These are phyloP conservation scores for Melolontha melolontha DNA, from an alignment of 2,888 invertebrate species.

Conservation along the genomic window DNA sequence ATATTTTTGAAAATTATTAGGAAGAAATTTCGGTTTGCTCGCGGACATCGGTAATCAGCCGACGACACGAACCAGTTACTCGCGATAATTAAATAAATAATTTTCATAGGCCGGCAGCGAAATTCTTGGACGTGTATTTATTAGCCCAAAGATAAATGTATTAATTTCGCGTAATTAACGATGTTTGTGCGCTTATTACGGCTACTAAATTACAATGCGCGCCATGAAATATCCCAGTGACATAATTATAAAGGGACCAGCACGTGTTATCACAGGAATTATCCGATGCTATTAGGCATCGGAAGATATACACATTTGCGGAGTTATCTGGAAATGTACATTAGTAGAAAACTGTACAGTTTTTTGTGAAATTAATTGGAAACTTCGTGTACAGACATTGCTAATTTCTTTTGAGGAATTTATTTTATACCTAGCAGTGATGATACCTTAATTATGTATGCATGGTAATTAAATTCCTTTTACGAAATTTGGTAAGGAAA, in stretches of 20 bases:
- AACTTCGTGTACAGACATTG: too few species aligned
- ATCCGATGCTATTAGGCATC: too few species aligned
- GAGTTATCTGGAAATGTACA: too few species aligned
- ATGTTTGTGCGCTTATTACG: conserved; percentile 11
- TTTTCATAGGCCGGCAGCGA: conserved; percentile 8
- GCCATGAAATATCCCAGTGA: background rate
- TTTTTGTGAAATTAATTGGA: too few species aligned
- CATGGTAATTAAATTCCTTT: too few species aligned
- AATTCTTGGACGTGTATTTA: conserved; percentile 10
- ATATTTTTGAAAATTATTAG: conserved; percentile 17
- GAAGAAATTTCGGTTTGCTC: background rate
- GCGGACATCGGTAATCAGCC: conserved; percentile 1
- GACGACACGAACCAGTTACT: conserved; percentile 18
- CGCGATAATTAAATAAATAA: conserved; percentile 21
- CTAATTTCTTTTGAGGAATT: too few species aligned
- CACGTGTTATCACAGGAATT: background rate
- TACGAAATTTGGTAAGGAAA: too few species aligned
- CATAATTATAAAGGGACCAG: background rate
- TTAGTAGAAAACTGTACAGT: too few species aligned
- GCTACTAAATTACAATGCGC: background rate
- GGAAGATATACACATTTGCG: too few species aligned
- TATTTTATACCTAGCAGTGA: too few species aligned
- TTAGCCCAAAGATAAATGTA: conserved; percentile 21
- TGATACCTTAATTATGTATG: too few species aligned
- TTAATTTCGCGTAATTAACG: conserved; percentile 21